Conservation (phyloP, 2,113 vertebrate species). For the Phalacrocorax carbo region DNA sequence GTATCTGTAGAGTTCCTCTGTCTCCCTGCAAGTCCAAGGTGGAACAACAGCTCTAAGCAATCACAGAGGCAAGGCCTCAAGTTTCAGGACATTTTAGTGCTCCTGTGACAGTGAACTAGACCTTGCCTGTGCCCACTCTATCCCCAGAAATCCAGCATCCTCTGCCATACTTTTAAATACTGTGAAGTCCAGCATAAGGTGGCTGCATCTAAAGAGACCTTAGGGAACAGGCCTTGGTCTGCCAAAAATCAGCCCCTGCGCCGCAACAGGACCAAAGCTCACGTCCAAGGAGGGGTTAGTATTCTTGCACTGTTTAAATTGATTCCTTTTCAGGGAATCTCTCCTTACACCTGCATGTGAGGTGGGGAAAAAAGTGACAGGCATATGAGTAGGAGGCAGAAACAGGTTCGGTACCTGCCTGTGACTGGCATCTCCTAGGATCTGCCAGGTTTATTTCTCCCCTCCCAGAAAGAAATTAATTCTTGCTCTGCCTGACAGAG, state of each 20-base stretch:
- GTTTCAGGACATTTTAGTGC: background rate
- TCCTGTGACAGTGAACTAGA: background rate
- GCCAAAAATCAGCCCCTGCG: background rate
- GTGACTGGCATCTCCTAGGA: background rate
- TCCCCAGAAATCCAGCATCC: background rate
- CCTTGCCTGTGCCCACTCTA: background rate
- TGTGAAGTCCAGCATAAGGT: background rate
- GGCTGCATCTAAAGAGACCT: background rate
- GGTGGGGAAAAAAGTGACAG: rapidly evolving
- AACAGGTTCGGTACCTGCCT: background rate
- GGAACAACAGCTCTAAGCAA: background rate
- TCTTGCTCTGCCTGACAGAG: background rate
- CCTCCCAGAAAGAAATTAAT: background rate
- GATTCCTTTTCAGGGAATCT: background rate
- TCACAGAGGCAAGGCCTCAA: background rate
- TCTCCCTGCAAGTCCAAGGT: background rate
- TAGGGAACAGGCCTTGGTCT: background rate
- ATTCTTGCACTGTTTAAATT: background rate
- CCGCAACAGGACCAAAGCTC: background rate
- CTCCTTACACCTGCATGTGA: background rate
- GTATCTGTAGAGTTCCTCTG: background rate
- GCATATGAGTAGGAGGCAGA: rapidly evolving
- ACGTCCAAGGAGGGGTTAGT: rapidly evolving
- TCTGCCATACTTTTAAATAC: background rate
- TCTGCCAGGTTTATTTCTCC: background rate